Evolutionary conservation across 1,140 invertebrate species (phyloP).

Genomic region (Drosophila lini): DNA sequence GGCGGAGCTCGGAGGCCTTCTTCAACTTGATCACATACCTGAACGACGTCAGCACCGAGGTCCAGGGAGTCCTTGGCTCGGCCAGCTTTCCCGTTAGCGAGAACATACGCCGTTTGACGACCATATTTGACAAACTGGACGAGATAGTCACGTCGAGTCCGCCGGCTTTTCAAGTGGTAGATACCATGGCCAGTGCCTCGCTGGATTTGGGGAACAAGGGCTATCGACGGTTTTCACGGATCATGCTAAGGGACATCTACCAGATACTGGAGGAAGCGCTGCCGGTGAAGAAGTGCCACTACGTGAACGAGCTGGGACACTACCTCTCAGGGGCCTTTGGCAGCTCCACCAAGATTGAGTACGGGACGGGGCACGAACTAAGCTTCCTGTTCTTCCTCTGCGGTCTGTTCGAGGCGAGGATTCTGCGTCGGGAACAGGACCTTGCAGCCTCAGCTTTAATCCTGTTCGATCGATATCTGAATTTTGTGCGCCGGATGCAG

Average conservation of each 20-base stretch:
- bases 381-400: constrained; percentile 60
- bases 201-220: constrained; percentile 1
- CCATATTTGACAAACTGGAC: constrained; percentile 50
- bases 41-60: constrained; percentile 32
- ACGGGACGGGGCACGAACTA: constrained; percentile 56
- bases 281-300: constrained; percentile 29
- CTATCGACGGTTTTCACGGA: constrained; percentile 42
- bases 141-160: constrained; percentile 15
- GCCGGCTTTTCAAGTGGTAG: not conserved
- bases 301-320: constrained; percentile 52
- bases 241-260: constrained; percentile 50
- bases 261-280: constrained; percentile 43
- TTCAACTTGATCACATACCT: constrained; percentile 42
- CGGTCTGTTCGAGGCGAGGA: constrained; percentile 34
- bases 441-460: constrained; percentile 48
- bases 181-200: not conserved
- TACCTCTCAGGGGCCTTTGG: constrained; percentile 58
- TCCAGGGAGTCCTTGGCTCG: constrained; percentile 43
- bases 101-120: constrained; percentile 21
- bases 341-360: constrained; percentile 43
- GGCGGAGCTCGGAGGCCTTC: constrained; percentile 45
- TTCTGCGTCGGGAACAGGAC: constrained; percentile 27
- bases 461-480: constrained; percentile 57
- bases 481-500: constrained; percentile 52
- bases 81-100: constrained; percentile 34